A percentile compares a stretch with the other conserved stretches of the same genome.
Conservation (phyloP, 2,888 invertebrate species). For the Chorisops tibialis region DNA sequence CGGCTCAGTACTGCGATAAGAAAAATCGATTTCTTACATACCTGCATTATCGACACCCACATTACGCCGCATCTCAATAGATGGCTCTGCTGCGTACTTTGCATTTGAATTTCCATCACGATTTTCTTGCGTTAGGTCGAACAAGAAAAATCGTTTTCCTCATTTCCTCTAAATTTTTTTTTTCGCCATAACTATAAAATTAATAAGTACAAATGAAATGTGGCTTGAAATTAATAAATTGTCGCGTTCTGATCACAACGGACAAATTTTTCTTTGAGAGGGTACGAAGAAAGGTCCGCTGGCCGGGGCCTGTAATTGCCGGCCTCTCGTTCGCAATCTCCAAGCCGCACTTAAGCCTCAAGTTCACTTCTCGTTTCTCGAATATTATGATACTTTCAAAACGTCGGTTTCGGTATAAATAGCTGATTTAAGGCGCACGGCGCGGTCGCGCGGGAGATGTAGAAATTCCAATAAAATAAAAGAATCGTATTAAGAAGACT, state of each 20-base stretch:
- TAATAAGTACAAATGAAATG: no score
- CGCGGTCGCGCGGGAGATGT: not conserved
- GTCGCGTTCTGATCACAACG: no score
- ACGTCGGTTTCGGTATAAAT: no score
- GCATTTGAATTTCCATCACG: no score
- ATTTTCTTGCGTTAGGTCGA: no score
- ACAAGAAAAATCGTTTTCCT: no score
- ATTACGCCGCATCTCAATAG: not conserved
- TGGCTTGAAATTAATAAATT: not conserved
- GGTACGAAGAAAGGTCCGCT: not conserved
- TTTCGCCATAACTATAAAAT: not conserved
- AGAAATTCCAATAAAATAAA: slow-evolving; percentile 28
- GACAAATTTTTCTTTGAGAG: no score
- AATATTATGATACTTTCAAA: no score
- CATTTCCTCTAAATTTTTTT: no score
- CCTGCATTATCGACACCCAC: slow-evolving; percentile 4
- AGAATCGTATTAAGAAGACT: slow-evolving; percentile 30
- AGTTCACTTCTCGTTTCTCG: not conserved
- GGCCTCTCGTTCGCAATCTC: slow-evolving; percentile 9
- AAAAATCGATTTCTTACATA: not conserved
- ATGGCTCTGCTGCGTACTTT: not conserved
- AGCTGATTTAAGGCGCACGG: no score
- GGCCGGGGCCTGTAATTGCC: not conserved
- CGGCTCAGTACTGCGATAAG: not conserved
- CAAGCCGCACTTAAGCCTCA: not conserved